Evolutionary conservation across 2,113 vertebrate species (phyloP), one percentile per base, ranked within the genome.

Genomic region (Menura novaehollandiae): DNA sequence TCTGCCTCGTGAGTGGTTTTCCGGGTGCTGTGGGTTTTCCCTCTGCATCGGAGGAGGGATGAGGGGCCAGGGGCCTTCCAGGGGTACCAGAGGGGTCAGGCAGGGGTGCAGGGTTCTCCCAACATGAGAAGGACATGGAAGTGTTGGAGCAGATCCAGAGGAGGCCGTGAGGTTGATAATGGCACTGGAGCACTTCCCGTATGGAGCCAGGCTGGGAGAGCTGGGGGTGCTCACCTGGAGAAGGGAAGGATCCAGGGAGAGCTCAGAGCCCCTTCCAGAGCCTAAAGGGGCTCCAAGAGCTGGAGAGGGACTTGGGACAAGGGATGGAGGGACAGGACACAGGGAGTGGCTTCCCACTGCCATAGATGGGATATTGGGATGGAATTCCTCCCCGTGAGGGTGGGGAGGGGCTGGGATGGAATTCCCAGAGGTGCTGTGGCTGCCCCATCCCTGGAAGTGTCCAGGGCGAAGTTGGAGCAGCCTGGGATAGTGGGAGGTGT

Each of bases 1-100:
- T 52, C 17, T 66, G 76, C 56, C 55, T 46, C 1, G 2, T 2
- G 0, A 35, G 43, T 1, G 23, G 27, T 14, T 76, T 37, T 67
- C 58, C 85, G 9, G 8, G 37, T 18, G 0, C 35, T 1, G 41
- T 9, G 66, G 8, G 11, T 1, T 41, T 58, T 28, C 39, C 37
- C 39, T 41, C 27, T 6, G 3, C 46, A 14, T 24, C 17, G 1
- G 35, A 13, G 60, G 6, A 1, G 52, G 69, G 62, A 4, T 1
- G 22, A 13, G 47, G 26, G 3, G 28, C 27, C 3, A 2, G 63
- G 71, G 13, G 13, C 66, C 58, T 27, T 9, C 37, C 56, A 0
- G 5, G 15, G 47, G 30, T 67, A 10, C 44, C 9, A 12, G 21
- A 12, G 20, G 39, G 27, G 35, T n/a, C 46, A 53, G 35, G 7